phyloP scores from a whole-genome alignment of 2,797 vertebrate species.

The Mycteria americana region DNA sequence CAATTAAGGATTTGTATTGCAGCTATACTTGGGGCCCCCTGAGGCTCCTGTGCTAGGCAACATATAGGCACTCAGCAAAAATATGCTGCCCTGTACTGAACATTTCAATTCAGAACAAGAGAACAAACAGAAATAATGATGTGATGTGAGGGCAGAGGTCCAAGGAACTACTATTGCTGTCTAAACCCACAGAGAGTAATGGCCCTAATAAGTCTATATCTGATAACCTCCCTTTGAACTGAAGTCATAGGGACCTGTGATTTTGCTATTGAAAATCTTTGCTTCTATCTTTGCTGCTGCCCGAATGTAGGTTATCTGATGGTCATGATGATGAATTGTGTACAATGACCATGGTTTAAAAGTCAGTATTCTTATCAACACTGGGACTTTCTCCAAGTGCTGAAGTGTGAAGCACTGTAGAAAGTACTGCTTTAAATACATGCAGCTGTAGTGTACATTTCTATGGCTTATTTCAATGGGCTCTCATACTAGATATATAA shows the following conservation, averaged over 20 bases:
- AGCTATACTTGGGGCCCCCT: fast-evolving
- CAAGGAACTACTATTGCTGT: background rate
- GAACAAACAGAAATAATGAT: background rate
- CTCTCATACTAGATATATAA: background rate
- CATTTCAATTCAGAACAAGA: background rate
- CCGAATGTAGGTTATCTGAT: background rate
- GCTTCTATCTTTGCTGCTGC: background rate
- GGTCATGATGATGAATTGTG: background rate
- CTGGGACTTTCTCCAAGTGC: background rate
- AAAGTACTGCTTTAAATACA: background rate
- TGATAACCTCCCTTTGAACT: background rate
- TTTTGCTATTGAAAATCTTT: background rate
- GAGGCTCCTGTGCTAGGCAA: background rate
- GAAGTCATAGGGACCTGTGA: background rate
- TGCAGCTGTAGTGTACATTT: background rate
- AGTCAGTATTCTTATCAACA: background rate
- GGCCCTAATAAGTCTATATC: background rate
- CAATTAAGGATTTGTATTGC: background rate
- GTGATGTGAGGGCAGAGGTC: background rate
- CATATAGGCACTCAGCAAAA: background rate
- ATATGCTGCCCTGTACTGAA: background rate
- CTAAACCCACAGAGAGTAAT: background rate
- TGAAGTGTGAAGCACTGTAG: background rate
- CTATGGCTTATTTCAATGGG: background rate
- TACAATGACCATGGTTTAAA: background rate